Conservation (phyloP, 1,140 invertebrate species). For the Pseudomyrmex flavicornis region DNA sequence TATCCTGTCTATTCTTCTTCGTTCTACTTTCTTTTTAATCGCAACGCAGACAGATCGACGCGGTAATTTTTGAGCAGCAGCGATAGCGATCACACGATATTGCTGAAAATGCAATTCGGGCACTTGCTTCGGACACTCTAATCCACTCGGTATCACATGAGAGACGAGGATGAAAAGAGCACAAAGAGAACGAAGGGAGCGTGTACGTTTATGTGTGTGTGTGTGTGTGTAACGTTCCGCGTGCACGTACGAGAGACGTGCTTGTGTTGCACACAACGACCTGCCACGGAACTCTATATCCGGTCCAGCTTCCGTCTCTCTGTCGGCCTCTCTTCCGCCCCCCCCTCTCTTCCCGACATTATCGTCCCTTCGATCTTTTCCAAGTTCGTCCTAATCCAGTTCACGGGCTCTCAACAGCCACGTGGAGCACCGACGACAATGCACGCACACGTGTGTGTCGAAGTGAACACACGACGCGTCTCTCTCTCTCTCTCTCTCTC, state of each 20-base stretch:
- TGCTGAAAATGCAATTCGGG: conserved; percentile 43
- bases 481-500: neutral
- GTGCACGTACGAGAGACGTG: neutral
- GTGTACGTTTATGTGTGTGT: too few relatives aligned
- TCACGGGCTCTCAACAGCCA: neutral
- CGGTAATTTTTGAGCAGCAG: conserved; percentile 9
- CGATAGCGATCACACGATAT: conserved; percentile 31
- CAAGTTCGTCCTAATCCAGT: conserved; percentile 38
- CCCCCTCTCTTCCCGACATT: neutral
- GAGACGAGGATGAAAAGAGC: conserved; percentile 28
- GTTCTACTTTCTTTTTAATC: conserved; percentile 8
- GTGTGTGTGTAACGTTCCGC: neutral
- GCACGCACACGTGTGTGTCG: neutral
- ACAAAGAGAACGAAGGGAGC: conserved; percentile 22
- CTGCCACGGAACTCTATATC: conserved; percentile 27
- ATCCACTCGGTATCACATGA: conserved; percentile 16
- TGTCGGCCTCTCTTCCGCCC: neutral
- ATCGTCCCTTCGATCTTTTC: conserved; percentile 48
- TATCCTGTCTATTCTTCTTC: too few relatives aligned
- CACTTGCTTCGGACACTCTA: conserved; percentile 37
- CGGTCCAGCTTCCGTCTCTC: conserved; percentile 38
- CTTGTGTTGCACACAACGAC: neutral
- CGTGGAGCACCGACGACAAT: neutral
- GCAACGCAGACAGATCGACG: conserved; percentile 4
- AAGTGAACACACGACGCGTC: neutral